A percentile compares a stretch with the other conserved stretches of the same genome.
Evolutionary conservation across 2,113 vertebrate genomes (phyloP).

Genomic region (Hystrix cristata): DNA sequence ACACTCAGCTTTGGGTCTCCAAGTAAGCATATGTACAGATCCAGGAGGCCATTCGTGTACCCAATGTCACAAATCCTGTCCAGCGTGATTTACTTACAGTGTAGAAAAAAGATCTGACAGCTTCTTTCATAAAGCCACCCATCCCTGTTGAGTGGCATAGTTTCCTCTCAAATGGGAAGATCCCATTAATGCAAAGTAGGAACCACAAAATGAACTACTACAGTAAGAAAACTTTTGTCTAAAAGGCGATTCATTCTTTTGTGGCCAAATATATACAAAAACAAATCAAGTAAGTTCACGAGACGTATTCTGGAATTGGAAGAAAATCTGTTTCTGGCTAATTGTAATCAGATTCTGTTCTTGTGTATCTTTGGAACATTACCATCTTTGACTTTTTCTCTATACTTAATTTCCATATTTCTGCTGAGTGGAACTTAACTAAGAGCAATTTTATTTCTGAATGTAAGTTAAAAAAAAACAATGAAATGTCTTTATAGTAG

Average conservation of each 20-base stretch:
- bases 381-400: constrained; percentile 31
- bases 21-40: background rate
- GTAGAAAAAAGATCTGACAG: background rate
- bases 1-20: background rate
- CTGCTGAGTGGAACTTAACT: constrained; percentile 61
- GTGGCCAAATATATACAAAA: constrained; percentile 38
- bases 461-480: constrained; percentile 64
- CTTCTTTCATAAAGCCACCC: constrained; percentile 20
- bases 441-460: constrained; percentile 61
- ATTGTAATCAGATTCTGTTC: constrained; percentile 58
- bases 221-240: constrained; percentile 18
- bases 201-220: constrained; percentile 1
- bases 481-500: constrained; percentile 53
- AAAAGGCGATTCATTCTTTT: constrained; percentile 42
- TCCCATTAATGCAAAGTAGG: background rate
- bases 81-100: background rate
- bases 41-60: background rate
- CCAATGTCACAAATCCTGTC: background rate
- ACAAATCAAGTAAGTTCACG: constrained; percentile 44
- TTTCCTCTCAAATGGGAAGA: constrained; percentile 34
- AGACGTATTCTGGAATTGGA: background rate
- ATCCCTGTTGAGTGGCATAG: background rate
- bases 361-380: constrained; percentile 3
- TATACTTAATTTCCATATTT: constrained; percentile 65
- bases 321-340: constrained; percentile 54